A percentile compares a stretch with the other conserved stretches of the same genome.
phyloP scores from a whole-genome alignment of 2,113 vertebrate genomes.

The Isurus oxyrinchus region DNA sequence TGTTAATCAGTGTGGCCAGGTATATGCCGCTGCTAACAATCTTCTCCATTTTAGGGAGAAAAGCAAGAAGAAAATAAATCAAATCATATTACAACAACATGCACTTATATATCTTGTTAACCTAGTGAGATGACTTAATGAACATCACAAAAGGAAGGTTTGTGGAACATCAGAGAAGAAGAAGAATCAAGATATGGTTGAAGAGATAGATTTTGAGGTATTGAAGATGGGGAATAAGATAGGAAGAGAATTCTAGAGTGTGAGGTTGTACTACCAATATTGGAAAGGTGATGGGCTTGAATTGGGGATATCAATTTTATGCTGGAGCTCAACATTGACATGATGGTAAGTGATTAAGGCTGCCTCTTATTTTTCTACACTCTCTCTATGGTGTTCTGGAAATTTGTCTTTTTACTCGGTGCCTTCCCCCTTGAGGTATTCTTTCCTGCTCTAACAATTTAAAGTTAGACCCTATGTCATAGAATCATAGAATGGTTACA shows the following conservation, averaged over 20 bases:
- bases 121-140: too few relatives aligned
- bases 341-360: not conserved
- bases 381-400: not conserved
- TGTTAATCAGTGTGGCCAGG: not conserved
- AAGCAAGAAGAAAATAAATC: too few relatives aligned
- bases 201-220: too few relatives aligned
- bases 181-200: too few relatives aligned
- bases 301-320: not conserved
- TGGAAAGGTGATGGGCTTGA: not conserved
- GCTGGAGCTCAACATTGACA: not conserved
- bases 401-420: not conserved
- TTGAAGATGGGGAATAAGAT: too few relatives aligned
- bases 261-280: not conserved
- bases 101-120: too few relatives aligned
- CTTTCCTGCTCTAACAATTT: not conserved
- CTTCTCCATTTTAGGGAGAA: too few relatives aligned
- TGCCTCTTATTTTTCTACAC: not conserved
- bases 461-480: not conserved
- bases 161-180: too few relatives aligned
- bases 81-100: too few relatives aligned
- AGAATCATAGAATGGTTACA: too few relatives aligned
- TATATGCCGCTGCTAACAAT: too few relatives aligned
- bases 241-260: not conserved
- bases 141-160: too few relatives aligned
- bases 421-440: not conserved